phyloP scores from a whole-genome alignment of 92 coral and sea anemone species.

The Diadumene lineata region DNA sequence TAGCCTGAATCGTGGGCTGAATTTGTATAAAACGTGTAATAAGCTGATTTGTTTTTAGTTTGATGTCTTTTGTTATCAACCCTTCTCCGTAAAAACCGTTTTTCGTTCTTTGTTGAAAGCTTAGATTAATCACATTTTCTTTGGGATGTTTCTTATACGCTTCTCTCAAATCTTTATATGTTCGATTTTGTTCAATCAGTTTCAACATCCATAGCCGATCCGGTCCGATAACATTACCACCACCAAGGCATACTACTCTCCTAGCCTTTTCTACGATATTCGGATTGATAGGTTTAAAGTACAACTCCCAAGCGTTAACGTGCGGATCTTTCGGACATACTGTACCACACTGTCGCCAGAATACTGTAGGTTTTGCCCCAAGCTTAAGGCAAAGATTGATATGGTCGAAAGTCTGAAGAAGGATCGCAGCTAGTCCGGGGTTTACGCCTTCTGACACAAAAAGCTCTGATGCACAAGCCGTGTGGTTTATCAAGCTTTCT shows the following conservation, averaged over 20 bases:
- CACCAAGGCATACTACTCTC: conserved; percentile 56
- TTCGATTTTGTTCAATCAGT: no score
- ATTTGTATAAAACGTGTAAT: conserved; percentile 37
- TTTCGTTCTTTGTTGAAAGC: conserved; percentile 32
- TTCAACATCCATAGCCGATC: neutral
- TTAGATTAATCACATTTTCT: conserved; percentile 32
- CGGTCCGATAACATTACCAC: conserved; percentile 8
- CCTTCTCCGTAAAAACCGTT: conserved; percentile 27
- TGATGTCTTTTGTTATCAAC: conserved; percentile 37
- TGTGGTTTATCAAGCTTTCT: neutral
- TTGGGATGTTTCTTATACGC: neutral
- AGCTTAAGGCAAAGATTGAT: conserved; percentile 31
- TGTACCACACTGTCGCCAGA: conserved; percentile 63
- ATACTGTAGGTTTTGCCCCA: conserved; percentile 48
- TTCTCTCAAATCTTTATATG: no score
- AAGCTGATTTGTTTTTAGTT: conserved; percentile 36
- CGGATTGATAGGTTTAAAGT: conserved; percentile 62
- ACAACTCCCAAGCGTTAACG: conserved; percentile 74
- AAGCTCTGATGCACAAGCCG: conserved; percentile 55
- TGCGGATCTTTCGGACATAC: conserved; percentile 48
- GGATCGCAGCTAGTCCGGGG: conserved; percentile 49
- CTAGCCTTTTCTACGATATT: conserved; percentile 44
- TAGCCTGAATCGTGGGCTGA: conserved; percentile 24
- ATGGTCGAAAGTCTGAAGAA: conserved; percentile 56
- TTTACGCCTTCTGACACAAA: conserved; percentile 42